Conservation (phyloP, 2,888 invertebrate genomes). For the Sericinus montela region DNA sequence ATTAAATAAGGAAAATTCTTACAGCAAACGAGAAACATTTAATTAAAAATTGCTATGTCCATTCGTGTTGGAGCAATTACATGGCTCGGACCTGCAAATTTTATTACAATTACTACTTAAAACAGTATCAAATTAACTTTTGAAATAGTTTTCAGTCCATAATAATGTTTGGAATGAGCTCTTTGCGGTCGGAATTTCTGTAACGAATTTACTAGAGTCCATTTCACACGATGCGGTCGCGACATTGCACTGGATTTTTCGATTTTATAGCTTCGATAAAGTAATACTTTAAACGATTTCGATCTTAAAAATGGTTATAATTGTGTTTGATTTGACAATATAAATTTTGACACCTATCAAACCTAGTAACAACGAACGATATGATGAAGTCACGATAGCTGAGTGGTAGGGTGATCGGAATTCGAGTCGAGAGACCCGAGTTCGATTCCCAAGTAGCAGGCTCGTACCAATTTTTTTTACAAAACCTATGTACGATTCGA, state of each 20-base stretch:
- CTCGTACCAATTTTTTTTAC: too few species aligned
- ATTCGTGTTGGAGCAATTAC: conserved; percentile 3
- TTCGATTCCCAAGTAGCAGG: too few species aligned
- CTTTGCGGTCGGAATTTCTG: conserved; percentile 17
- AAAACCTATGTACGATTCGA: too few species aligned
- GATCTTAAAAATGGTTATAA: not conserved
- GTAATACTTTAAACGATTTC: conserved; percentile 8
- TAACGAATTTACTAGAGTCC: conserved; percentile 16
- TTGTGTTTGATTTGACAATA: too few species aligned
- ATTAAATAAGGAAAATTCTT: not conserved
- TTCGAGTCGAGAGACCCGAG: too few species aligned
- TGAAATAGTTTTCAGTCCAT: conserved; percentile 19
- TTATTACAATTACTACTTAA: conserved; percentile 14
- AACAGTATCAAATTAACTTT: conserved; percentile 18
- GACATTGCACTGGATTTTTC: conserved; percentile 11
- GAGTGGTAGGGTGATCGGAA: too few species aligned
- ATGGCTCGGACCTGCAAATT: conserved; percentile 1
- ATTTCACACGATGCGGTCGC: conserved; percentile 14
- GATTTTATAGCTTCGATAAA: conserved; percentile 15
- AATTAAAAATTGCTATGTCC: conserved; percentile 4
- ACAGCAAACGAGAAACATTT: not conserved
- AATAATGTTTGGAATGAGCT: conserved; percentile 18
- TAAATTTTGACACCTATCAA: too few species aligned
- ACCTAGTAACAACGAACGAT: too few species aligned
- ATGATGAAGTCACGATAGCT: too few species aligned